Evolutionary conservation across 2,888 invertebrate species (phyloP).

Genomic region (Campaea margaritaria): DNA sequence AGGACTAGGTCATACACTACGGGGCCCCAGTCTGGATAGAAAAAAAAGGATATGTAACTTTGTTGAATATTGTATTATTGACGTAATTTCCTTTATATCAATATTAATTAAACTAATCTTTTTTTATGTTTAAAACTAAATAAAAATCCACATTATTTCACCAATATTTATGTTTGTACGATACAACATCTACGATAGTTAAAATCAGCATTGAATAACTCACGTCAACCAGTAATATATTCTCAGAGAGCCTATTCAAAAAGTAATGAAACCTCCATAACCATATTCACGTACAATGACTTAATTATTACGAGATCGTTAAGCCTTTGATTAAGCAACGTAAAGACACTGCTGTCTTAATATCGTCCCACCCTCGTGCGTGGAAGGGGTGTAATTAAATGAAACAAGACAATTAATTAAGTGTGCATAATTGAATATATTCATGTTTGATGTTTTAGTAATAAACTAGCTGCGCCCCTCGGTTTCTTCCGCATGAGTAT

Average conservation of each 20-base stretch:
- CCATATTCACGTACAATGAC: slow-evolving; percentile 8
- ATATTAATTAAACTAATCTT: too few species aligned
- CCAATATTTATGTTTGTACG: too few species aligned
- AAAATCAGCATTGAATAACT: neutral
- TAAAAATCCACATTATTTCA: too few species aligned
- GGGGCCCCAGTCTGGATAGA: too few species aligned
- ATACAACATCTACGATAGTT: too few species aligned
- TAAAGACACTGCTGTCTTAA: slow-evolving; percentile 46
- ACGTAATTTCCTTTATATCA: too few species aligned
- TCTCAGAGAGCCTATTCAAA: neutral
- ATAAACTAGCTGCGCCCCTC: too few species aligned
- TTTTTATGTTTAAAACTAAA: too few species aligned
- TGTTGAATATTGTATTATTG: too few species aligned
- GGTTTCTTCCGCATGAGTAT: too few species aligned
- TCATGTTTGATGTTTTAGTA: slow-evolving; percentile 1
- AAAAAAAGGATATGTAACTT: too few species aligned
- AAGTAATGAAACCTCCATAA: neutral
- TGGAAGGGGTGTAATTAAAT: slow-evolving; percentile 29
- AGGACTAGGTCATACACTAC: too few species aligned
- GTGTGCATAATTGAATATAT: slow-evolving; percentile 23
- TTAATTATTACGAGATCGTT: slow-evolving; percentile 32
- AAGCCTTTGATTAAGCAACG: slow-evolving; percentile 53
- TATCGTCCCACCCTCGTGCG: slow-evolving; percentile 18
- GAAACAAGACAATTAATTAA: slow-evolving; percentile 42
- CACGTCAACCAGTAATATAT: neutral